Percentiles rank a stretch among this genome's conserved stretches.
Evolutionary conservation across 2,113 vertebrate genomes (phyloP).

Genomic region (Calypte anna): DNA sequence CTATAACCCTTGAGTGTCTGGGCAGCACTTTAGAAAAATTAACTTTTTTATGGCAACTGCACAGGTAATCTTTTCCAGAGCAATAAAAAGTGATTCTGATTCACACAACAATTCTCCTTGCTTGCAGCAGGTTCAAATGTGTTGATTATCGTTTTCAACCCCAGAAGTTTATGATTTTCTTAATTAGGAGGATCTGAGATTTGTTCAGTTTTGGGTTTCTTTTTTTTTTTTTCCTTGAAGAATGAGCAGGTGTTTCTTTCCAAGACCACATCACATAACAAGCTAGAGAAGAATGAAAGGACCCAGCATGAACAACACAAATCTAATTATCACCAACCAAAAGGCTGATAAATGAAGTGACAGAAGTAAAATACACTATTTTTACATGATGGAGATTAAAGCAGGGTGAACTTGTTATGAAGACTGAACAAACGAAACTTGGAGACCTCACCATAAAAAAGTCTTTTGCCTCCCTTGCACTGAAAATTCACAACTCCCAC

Average conservation of each 20-base stretch:
- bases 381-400: background rate
- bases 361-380: background rate
- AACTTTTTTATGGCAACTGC: constrained; percentile 53
- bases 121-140: background rate
- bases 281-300: constrained; percentile 3
- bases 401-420: background rate
- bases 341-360: constrained; percentile 7
- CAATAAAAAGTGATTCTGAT: background rate
- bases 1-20: background rate
- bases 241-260: constrained; percentile 39
- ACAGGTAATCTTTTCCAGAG: constrained; percentile 10
- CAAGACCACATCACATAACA: constrained; percentile 28
- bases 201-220: background rate
- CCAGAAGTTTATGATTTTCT: constrained; percentile 27
- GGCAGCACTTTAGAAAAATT: background rate
- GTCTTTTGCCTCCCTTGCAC: background rate
- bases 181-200: constrained; percentile 61
- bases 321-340: constrained; percentile 28
- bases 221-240: background rate
- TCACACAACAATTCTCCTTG: background rate
- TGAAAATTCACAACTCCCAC: background rate
- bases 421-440: background rate
- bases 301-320: background rate
- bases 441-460: background rate
- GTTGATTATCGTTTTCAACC: constrained; percentile 44